Percentiles rank a stretch among this genome's conserved stretches.
phyloP scores from a whole-genome alignment of 2,113 vertebrate species.

The Heterocephalus glaber region DNA sequence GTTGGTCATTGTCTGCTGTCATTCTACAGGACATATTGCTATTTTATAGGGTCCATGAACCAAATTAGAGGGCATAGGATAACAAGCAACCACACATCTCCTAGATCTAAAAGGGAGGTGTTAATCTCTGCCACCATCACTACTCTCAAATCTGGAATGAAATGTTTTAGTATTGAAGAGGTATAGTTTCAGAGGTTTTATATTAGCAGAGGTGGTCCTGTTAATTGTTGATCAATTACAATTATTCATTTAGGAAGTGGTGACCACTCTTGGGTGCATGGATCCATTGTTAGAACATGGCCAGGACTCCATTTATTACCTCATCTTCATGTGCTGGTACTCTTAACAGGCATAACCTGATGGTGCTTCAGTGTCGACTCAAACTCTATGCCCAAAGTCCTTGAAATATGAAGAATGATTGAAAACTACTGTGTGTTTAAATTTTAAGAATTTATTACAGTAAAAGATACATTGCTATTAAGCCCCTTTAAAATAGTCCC shows the following conservation, averaged over 20 bases:
- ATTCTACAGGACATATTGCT: not conserved
- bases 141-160: not conserved
- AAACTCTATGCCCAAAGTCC: not conserved
- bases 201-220: not conserved
- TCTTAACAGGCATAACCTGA: not conserved
- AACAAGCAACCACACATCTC: not conserved
- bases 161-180: not conserved
- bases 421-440: not conserved
- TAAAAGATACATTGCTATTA: not conserved
- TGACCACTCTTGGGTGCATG: not conserved
- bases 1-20: not conserved
- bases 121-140: not conserved
- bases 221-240: not conserved
- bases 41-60: not conserved
- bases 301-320: not conserved
- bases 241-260: not conserved
- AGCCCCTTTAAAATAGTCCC: not conserved
- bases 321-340: not conserved
- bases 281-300: not conserved
- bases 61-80: not conserved
- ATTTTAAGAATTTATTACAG: not conserved
- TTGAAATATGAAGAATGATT: not conserved
- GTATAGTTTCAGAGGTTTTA: not conserved
- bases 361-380: not conserved
- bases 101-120: not conserved